Percentiles rank a stretch among this genome's conserved stretches.
These are phyloP conservation scores for Pyrgus malvae DNA, from an alignment of 2,888 invertebrate species.

Conservation along the genomic window DNA sequence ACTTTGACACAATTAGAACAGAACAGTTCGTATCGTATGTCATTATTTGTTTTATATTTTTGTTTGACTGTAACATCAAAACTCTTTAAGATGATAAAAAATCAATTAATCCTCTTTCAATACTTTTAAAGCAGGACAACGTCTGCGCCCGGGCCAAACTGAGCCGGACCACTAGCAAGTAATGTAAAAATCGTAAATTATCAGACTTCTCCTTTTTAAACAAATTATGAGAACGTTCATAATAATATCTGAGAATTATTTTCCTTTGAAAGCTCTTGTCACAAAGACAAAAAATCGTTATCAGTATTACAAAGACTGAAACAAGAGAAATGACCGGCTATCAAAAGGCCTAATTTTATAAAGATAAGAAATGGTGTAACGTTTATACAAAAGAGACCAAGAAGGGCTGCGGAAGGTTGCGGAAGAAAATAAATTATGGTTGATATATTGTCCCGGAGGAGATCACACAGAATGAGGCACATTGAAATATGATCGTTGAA, in stretches of 20 bases:
- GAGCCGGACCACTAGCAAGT: too few species aligned
- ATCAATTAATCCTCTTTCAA: too few species aligned
- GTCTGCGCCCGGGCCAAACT: too few species aligned
- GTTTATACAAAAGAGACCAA: conserved; percentile 31
- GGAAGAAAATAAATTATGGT: conserved; percentile 65
- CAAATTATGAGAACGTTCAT: background rate
- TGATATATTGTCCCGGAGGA: conserved; percentile 64
- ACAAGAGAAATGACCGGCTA: conserved; percentile 22
- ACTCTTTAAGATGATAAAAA: too few species aligned
- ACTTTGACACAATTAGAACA: too few species aligned
- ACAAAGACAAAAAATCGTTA: conserved; percentile 14
- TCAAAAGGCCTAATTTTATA: conserved; percentile 21
- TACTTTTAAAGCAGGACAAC: too few species aligned
- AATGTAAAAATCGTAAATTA: too few species aligned
- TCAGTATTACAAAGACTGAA: conserved; percentile 19
- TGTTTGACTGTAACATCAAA: too few species aligned
- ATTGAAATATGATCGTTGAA: conserved; percentile 55
- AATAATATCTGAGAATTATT: background rate
- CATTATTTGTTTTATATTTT: too few species aligned
- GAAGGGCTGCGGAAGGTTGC: conserved; percentile 57
- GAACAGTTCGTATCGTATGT: too few species aligned
- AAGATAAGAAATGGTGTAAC: conserved; percentile 27
- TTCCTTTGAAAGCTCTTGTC: conserved; percentile 8
- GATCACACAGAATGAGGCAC: conserved; percentile 54
- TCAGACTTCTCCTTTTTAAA: too few species aligned